Base-by-base conservation (phyloP, 2,888 invertebrate genomes). In the Priocnemis perturbator region DNA sequence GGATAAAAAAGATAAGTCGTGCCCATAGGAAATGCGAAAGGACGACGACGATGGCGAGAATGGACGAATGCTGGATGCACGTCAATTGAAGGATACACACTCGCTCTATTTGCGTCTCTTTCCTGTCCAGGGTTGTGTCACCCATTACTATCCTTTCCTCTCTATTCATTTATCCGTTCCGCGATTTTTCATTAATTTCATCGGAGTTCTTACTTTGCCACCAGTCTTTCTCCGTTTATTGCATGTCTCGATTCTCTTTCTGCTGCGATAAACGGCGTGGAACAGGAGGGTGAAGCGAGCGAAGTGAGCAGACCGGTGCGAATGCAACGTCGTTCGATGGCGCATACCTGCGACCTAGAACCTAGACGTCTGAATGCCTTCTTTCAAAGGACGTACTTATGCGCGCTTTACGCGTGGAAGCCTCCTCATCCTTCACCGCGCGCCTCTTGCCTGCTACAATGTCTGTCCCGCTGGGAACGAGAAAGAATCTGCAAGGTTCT, bases 381-480 rank as follows among this genome's bases (percentile, higher is more conserved):
- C 53, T 53, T 48, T 56, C 53, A 55, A 48, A 55, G 63, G 60
- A 52, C 69, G 63, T 65, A 66, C 76, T 69, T 69, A 71, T 61
- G 67, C 69, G 55, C 59, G 64, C 61, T 69, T 67, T 69, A 69
- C 67, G 60, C 60, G 57, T 61, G 58, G 26, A 60, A 67, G 30
- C 61, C 61, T 59, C 44, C 45, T 59, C 21, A 11, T 19, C 50
- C 7, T 50, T 45, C 45, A 14, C 19, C 37, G 45, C 44, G 44
- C 7, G 45, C 44, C 48, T 11, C 56, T 50, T 37, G 57, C 65
- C 64, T 59, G 63, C 44, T 64, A 58, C 60, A 68, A 68, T 59
- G 59, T 68, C 64, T 30, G 64, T 67, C 63, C 64, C 58, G 47
- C 47, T 63, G 64, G 59, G 21, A 5, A 64, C 17, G 52, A 57